phyloP scores from a whole-genome alignment of 2,888 invertebrate genomes.

The Coelogynopora nodosa region DNA sequence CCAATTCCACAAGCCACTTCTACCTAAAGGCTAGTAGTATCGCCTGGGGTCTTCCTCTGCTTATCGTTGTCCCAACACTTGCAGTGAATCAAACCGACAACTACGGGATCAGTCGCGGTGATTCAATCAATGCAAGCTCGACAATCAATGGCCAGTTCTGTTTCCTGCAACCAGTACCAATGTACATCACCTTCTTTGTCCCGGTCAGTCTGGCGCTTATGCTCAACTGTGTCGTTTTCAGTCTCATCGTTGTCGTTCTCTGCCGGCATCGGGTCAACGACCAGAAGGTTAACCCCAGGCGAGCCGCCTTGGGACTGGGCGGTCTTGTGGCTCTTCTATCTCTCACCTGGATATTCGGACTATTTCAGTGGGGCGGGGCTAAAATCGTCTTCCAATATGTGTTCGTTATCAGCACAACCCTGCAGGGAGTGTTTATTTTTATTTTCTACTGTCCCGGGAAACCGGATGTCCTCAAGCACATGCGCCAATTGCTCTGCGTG shows the following conservation, averaged over 20 bases:
- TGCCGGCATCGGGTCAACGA: neutral
- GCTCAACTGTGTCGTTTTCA: neutral
- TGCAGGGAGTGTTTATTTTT: conserved; percentile 23
- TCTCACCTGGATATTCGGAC: conserved; percentile 1
- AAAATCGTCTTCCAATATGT: neutral
- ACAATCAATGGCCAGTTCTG: neutral
- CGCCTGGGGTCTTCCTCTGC: neutral
- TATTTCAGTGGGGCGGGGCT: neutral
- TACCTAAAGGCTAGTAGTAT: neutral
- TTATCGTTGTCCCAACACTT: neutral
- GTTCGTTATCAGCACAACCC: neutral
- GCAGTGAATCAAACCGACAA: neutral
- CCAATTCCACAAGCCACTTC: neutral
- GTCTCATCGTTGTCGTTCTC: neutral
- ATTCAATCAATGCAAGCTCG: neutral
- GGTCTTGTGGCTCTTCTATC: neutral
- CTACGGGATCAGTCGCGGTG: neutral
- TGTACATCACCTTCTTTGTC: neutral
- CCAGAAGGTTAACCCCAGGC: neutral
- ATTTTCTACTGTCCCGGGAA: neutral
- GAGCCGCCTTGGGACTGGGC: neutral
- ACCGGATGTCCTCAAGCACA: neutral
- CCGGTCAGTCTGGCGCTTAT: neutral
- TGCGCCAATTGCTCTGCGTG: neutral
- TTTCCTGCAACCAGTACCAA: neutral